Conservation (phyloP, 2,797 vertebrate genomes). For the Smutsia gigantea region DNA sequence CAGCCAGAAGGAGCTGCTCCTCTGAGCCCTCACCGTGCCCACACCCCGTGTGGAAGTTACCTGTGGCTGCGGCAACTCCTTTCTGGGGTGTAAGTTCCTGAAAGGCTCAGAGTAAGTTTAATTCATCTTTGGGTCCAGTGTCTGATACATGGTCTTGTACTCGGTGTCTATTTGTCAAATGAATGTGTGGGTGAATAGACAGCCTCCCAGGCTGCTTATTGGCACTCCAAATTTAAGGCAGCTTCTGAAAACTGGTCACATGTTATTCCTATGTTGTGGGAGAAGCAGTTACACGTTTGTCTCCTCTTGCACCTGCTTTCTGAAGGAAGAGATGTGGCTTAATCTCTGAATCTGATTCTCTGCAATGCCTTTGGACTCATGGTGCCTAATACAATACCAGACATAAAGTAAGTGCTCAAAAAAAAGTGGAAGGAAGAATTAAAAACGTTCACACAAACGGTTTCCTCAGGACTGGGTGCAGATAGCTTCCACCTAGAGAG, state of each 20-base stretch:
- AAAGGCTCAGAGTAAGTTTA: neutral
- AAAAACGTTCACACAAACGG: accelerated
- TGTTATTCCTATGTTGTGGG: neutral
- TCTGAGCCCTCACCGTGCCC: neutral
- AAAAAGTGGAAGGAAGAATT: neutral
- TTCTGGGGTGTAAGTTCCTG: neutral
- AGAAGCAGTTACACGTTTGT: neutral
- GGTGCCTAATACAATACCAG: neutral
- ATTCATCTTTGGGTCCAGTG: neutral
- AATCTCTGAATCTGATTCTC: conserved; percentile 1
- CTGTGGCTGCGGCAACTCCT: neutral
- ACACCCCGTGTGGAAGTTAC: neutral
- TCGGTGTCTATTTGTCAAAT: neutral
- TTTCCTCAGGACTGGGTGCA: neutral
- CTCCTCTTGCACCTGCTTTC: neutral
- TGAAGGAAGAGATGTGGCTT: neutral
- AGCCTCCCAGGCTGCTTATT: neutral
- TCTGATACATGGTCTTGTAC: neutral
- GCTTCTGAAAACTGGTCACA: neutral
- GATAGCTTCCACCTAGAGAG: neutral
- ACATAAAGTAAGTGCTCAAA: neutral
- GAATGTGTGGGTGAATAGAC: neutral
- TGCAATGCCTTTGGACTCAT: neutral
- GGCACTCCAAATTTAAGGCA: neutral
- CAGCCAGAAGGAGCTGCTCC: neutral